A percentile compares a stretch with the other conserved stretches of the same genome.
Conservation (phyloP, 2,888 invertebrate species). For the Dysmachus trigonus region DNA sequence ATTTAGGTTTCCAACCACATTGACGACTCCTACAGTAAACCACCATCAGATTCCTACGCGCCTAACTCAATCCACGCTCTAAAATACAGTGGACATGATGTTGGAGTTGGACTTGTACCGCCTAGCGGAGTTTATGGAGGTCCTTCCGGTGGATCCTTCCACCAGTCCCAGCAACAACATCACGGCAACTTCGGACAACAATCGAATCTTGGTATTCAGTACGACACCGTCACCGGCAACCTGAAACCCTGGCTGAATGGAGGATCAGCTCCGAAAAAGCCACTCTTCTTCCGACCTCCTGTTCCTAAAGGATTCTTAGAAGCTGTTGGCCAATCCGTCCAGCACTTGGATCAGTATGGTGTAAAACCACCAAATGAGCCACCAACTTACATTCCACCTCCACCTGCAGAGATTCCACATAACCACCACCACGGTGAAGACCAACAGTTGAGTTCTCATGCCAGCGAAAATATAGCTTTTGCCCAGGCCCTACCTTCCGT, state of each 20-base stretch:
- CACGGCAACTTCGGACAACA: conserved; percentile 42
- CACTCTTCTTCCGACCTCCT: conserved; percentile 78
- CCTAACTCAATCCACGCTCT: conserved; percentile 57
- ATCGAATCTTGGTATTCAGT: conserved; percentile 57
- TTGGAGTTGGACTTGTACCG: conserved; percentile 60
- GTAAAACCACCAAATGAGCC: conserved; percentile 67
- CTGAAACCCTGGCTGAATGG: conserved; percentile 55
- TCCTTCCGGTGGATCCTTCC: conserved; percentile 57
- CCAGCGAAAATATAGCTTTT: conserved; percentile 37
- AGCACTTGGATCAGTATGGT: conserved; percentile 71
- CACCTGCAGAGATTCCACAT: conserved; percentile 65
- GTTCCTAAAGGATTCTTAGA: conserved; percentile 76
- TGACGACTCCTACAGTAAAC: conserved; percentile 62
- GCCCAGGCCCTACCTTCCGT: conserved; percentile 56
- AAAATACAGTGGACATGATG: conserved; percentile 55
- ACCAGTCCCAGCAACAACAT: conserved; percentile 44
- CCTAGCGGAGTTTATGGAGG: conserved; percentile 72
- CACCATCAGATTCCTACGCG: conserved; percentile 65
- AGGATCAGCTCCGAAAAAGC: conserved; percentile 65
- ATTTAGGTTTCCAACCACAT: conserved; percentile 57
- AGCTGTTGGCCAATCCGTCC: conserved; percentile 72
- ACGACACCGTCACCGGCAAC: conserved; percentile 58
- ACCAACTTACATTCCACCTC: conserved; percentile 72
- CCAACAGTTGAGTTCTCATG: conserved; percentile 40
- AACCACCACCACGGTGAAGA: conserved; percentile 43